Percentiles rank a stretch among this genome's conserved stretches.
These are phyloP conservation scores for Lordiphosa mommai DNA, from an alignment of 1,140 invertebrate species.

Conservation along the genomic window DNA sequence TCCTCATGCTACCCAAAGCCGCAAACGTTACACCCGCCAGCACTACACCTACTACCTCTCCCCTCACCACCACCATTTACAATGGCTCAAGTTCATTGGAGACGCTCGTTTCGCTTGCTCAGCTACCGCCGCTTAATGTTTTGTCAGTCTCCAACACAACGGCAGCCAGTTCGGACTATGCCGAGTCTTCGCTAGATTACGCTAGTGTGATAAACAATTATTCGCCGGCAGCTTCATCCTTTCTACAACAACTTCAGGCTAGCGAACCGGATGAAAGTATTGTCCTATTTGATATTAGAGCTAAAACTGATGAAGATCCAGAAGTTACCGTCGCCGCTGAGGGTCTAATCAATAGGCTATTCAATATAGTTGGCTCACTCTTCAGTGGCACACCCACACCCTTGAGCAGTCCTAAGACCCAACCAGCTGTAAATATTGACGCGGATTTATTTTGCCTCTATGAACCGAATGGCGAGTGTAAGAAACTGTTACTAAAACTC, in stretches of 20 bases:
- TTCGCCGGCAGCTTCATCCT: slow-evolving; percentile 28
- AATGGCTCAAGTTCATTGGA: slow-evolving; percentile 69
- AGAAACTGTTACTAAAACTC: slow-evolving; percentile 68
- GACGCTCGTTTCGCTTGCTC: slow-evolving; percentile 39
- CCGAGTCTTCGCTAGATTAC: slow-evolving; percentile 53
- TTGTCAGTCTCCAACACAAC: slow-evolving; percentile 49
- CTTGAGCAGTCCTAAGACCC: background rate
- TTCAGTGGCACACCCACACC: slow-evolving; percentile 33
- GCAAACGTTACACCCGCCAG: slow-evolving; percentile 25
- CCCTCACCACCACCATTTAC: slow-evolving; percentile 15
- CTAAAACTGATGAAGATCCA: slow-evolving; percentile 29
- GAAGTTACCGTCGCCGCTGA: slow-evolving; percentile 19
- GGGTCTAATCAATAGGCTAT: slow-evolving; percentile 58
- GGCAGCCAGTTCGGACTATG: slow-evolving; percentile 46
- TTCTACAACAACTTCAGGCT: slow-evolving; percentile 40
- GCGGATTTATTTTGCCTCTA: slow-evolving; percentile 55
- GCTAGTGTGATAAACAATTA: slow-evolving; percentile 45
- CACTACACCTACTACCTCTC: slow-evolving; percentile 16
- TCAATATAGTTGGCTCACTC: slow-evolving; percentile 65
- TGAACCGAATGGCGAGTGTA: slow-evolving; percentile 67
- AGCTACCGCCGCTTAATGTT: slow-evolving; percentile 28
- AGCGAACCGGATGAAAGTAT: slow-evolving; percentile 62
- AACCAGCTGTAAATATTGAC: slow-evolving; percentile 38
- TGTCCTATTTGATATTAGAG: slow-evolving; percentile 68
- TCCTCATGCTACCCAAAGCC: slow-evolving; percentile 66